Evolutionary conservation across 2,888 invertebrate genomes (phyloP).

Genomic region (Dyspetes luteomarginatus): DNA sequence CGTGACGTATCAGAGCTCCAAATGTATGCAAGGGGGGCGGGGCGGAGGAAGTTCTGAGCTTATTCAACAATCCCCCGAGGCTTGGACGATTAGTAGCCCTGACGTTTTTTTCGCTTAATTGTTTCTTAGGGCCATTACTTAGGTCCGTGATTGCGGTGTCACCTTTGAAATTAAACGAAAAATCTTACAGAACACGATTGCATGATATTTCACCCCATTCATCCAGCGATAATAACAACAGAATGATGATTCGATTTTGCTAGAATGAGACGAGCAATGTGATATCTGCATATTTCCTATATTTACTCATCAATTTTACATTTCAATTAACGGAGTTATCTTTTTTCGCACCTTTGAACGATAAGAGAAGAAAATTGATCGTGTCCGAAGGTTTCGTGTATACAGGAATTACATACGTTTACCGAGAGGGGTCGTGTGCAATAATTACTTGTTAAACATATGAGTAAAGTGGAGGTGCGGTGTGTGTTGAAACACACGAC

Average conservation of each 20-base stretch:
- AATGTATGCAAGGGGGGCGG: neutral
- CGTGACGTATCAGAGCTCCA: constrained; percentile 17
- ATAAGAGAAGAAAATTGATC: neutral
- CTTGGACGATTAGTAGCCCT: constrained; percentile 42
- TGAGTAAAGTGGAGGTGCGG: constrained; percentile 38
- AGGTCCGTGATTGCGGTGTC: constrained; percentile 33
- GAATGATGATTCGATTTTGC: neutral
- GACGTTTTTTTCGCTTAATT: constrained; percentile 43
- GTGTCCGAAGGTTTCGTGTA: constrained; percentile 12
- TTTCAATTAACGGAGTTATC: constrained; percentile 32
- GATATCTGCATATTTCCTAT: neutral
- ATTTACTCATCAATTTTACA: constrained; percentile 43
- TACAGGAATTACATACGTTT: constrained; percentile 22
- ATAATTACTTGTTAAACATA: constrained; percentile 71
- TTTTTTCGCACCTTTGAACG: constrained; percentile 41
- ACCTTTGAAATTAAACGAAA: constrained; percentile 35
- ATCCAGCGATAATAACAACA: neutral
- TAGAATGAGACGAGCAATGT: neutral
- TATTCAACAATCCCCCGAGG: constrained; percentile 33
- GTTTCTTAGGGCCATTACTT: constrained; percentile 24
- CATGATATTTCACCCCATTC: constrained; percentile 9
- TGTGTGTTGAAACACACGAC: constrained; percentile 25
- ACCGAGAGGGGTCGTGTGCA: constrained; percentile 38
- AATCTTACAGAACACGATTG: neutral
- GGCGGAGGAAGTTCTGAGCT: neutral